Percentiles rank a stretch among this genome's conserved stretches.
Evolutionary conservation across 2,113 vertebrate genomes (phyloP).

Genomic region (Nansenia antarctica): DNA sequence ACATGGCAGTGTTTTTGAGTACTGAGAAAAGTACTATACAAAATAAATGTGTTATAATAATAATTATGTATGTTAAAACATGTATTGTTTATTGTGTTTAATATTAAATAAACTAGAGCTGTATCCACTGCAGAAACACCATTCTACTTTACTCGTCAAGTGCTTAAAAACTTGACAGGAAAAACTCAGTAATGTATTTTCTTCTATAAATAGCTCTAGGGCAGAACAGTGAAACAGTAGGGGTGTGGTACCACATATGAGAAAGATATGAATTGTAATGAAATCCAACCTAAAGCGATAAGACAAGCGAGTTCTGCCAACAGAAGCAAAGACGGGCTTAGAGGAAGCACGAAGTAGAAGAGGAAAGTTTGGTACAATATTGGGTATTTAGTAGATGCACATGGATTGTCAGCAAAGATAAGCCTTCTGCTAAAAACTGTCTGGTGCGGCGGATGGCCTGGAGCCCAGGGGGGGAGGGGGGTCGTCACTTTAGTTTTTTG

Average conservation of each 20-base stretch:
- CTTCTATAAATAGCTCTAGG: constrained; percentile 16
- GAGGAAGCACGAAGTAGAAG: background rate
- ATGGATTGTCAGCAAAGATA: constrained; percentile 12
- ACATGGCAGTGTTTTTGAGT: too few species aligned
- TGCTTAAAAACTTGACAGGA: background rate
- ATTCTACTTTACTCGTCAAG: background rate
- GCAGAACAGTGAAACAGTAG: constrained; percentile 4
- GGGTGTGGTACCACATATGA: constrained; percentile 2
- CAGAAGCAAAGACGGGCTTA: background rate
- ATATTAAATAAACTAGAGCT: too few species aligned
- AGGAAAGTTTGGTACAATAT: constrained; percentile 3
- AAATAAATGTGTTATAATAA: too few species aligned
- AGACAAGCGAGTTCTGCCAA: constrained; percentile 11
- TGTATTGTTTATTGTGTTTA: too few species aligned
- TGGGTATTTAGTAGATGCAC: constrained; percentile 16
- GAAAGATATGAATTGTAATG: constrained; percentile 9
- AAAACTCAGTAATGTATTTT: constrained; percentile 1
- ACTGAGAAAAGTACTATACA: too few species aligned
- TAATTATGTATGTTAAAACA: too few species aligned
- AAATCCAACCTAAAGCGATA: constrained; percentile 18
- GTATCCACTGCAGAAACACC: constrained; percentile 1
- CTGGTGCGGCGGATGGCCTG: too few species aligned
- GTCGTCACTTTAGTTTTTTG: too few species aligned
- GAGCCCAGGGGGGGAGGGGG: too few species aligned
- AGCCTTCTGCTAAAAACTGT: background rate